These are phyloP conservation scores for Terrapene triunguis DNA, from an alignment of 2,113 vertebrate genomes.

Conservation along the genomic window DNA sequence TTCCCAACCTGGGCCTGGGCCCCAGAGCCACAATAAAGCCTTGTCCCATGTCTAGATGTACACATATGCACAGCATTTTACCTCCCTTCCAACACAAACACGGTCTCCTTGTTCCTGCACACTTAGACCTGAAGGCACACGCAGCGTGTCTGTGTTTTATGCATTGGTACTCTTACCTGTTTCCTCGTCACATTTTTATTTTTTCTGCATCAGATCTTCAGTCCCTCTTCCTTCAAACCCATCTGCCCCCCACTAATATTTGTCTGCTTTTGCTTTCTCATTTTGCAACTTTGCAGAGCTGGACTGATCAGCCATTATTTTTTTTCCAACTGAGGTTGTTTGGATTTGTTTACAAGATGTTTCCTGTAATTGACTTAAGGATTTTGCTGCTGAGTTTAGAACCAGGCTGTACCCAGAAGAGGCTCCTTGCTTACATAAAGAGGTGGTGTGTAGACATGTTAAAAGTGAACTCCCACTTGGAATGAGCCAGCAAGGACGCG, in stretches of 20 bases:
- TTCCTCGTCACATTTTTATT: not conserved
- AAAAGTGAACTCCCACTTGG: not conserved
- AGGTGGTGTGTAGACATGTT: not conserved
- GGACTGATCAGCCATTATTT: not conserved
- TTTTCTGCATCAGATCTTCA: not conserved
- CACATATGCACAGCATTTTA: not conserved
- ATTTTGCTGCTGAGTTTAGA: not conserved
- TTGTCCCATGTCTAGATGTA: not conserved
- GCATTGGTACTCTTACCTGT: not conserved
- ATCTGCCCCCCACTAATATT: not conserved
- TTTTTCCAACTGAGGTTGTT: not conserved
- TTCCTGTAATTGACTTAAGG: not conserved
- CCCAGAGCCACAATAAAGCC: not conserved
- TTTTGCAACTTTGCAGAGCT: not conserved
- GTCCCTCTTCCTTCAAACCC: not conserved
- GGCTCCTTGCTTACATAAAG: not conserved
- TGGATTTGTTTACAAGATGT: not conserved
- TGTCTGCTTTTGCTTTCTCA: not conserved
- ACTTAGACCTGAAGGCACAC: not conserved
- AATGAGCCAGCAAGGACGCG: rapidly evolving
- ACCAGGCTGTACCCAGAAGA: not conserved
- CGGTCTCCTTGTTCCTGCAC: not conserved
- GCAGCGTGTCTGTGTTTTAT: not conserved
- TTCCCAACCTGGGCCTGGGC: not conserved
- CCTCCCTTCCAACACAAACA: not conserved